Base-by-base conservation (phyloP, 2,888 invertebrate species). In the Autographa gamma region DNA sequence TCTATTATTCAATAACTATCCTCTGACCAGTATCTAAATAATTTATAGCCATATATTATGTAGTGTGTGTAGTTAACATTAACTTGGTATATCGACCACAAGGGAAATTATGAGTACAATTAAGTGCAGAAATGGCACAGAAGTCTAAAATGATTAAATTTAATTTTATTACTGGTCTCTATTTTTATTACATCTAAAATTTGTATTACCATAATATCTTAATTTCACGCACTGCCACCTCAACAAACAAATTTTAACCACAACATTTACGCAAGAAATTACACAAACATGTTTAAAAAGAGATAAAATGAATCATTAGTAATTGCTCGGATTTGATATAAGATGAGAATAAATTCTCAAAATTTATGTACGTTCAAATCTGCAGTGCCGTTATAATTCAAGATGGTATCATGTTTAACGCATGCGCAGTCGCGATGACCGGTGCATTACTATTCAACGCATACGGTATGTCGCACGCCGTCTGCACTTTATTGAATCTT, bases 401-500 rank as follows among this genome's bases (percentile, higher is more conserved):
- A 78, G 58, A 75, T 43, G 8, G 16, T 60, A 60, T 60, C 41
- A 67, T 71, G 31, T 58, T 32, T n/a, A 56, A 32, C 63, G 43
- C 63, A 63, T 68, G 65, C 65, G 32, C 70, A 58, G 56, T 62
- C 63, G 64, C 61, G 58, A 61, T 59, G 54, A 63, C 74, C 59
- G 48, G 52, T 48, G 2, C 34, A 78, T 78, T 79, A 63, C 63
- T 69, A 78, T 78, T 73, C 79, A 67, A 48, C 41, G 48, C 19
- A 61, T 59, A 48, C 19, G 13, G 34, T 70, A 60, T 66, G 66
- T 72, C 69, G 34, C 18, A 72, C 68, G 34, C 62, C 52, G 79
- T 66, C 69, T 64, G 34, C 63, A 63, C 52, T 32, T 58, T 60
- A n/a, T 32, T 31, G 66, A 48, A 52, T 13, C 31, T 58, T 67